These are phyloP conservation scores for Gorsachius goisagi DNA, from an alignment of 2,113 vertebrate species.

Conservation along the genomic window DNA sequence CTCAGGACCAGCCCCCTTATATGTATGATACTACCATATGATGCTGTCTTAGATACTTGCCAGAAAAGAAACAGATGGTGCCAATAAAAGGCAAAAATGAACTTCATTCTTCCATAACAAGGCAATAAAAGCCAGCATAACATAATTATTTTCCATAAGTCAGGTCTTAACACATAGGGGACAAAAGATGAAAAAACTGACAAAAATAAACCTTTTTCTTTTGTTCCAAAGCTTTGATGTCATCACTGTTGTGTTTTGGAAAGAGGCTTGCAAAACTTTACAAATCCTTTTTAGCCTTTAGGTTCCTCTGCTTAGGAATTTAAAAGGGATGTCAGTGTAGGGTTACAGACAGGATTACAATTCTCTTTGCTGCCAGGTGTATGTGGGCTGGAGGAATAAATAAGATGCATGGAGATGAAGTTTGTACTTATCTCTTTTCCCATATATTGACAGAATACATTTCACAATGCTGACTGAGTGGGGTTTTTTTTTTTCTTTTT, in stretches of 20 bases:
- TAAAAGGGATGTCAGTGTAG: not conserved
- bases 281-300: not conserved
- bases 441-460: slow-evolving; percentile 26
- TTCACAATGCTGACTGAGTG: not conserved
- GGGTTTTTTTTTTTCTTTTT: not conserved
- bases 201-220: not conserved
- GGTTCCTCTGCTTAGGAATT: not conserved
- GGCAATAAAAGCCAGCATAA: slow-evolving; percentile 50
- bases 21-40: not conserved
- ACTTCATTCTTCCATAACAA: slow-evolving; percentile 58
- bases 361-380: slow-evolving; percentile 15
- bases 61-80: slow-evolving; percentile 68
- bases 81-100: slow-evolving; percentile 66
- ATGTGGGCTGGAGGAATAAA: slow-evolving; percentile 14
- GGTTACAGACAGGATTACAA: slow-evolving; percentile 20
- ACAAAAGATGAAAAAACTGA: not conserved
- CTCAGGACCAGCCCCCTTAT: not conserved
- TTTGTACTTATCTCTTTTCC: slow-evolving; percentile 6
- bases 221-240: slow-evolving; percentile 51
- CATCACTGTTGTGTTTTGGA: not conserved
- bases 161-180: not conserved
- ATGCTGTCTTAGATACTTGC: slow-evolving; percentile 9
- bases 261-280: not conserved
- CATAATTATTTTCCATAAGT: slow-evolving; percentile 67
- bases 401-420: slow-evolving; percentile 6